Base-by-base conservation (phyloP, 2,797 vertebrate species). In the Crax fasciolata region DNA sequence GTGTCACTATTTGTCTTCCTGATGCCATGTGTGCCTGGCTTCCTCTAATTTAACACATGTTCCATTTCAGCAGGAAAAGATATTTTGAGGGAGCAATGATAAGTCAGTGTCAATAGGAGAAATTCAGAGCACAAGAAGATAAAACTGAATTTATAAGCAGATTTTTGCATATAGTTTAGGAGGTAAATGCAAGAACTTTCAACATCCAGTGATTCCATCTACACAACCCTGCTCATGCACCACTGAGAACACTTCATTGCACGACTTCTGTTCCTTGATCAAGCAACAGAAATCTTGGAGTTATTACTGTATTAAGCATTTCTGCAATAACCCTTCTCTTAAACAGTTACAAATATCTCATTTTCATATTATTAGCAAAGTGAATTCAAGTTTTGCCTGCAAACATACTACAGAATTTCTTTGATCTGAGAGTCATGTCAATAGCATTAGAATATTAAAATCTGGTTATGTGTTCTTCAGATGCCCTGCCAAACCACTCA, bases 31-130 rank as follows among this genome's bases (percentile, higher is more conserved):
- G 94, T 59, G 95, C 93, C 27, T 80, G 94, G 94, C 88, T 83
- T 96, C 96, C 97, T 96, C 97, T 97, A 91, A 77, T 97, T 93
- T 67, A 96, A 97, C 71, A 77, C 80, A 92, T 44, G 75, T 96
- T 97, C 74, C 94, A 82, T 68, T 86, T 68, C 76, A 90, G 66
- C 10, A 68, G 89, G 76, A 88, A 96, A 92, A 96, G 38, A 62
- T 76, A 83, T 94, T 97, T 96, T 23, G 27, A 84, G 90, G 81
- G 61, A 96, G 94, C 79, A 95, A 87, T 95, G 77, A 97, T 73
- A 97, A 87, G 93, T 74, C 93, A 95, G 81, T 11, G 38, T 93
- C 94, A 97, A 89, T 6, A 89, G 62, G 39, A 87, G 79, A 90
- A 51, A 63, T 72, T 94, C 88, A 97, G 62, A 95, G 43, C 18